Conservation (phyloP, 2,888 invertebrate genomes). For the Lordiphosa fenestrarum region DNA sequence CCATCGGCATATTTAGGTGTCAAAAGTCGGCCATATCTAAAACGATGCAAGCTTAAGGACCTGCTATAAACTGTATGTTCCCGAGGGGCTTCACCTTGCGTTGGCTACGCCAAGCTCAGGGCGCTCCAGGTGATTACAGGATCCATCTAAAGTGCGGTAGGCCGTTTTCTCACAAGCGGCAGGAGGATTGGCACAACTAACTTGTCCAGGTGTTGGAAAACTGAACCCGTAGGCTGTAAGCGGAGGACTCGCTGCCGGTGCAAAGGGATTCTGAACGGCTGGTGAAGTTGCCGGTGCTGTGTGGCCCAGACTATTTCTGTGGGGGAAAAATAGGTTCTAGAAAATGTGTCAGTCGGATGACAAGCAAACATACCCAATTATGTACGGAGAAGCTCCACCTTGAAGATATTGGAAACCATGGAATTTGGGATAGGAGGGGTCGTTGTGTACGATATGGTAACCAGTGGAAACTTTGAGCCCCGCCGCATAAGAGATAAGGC, state of each 20-base stretch:
- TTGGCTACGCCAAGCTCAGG: conserved; percentile 91
- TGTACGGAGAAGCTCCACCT: conserved; percentile 33
- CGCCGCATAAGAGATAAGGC: conserved; percentile 19
- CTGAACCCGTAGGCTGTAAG: conserved; percentile 52
- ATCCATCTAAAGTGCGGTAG: conserved; percentile 92
- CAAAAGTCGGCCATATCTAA: conserved; percentile 80
- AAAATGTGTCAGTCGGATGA: neutral
- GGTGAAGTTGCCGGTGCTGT: conserved; percentile 53
- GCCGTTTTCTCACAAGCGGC: conserved; percentile 73
- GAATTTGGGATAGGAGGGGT: conserved; percentile 40
- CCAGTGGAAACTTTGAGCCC: conserved; percentile 65
- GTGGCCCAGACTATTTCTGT: conserved; percentile 54
- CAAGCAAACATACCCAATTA: conserved; percentile 41
- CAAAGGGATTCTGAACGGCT: conserved; percentile 65
- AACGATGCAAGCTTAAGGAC: neutral
- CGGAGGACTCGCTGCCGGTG: conserved; percentile 10
- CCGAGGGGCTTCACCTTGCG: conserved; percentile 64
- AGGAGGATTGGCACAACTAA: conserved; percentile 71
- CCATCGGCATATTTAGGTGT: conserved; percentile 81
- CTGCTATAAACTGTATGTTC: conserved; percentile 56
- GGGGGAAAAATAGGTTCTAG: neutral
- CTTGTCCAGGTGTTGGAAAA: conserved; percentile 64
- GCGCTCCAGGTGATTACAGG: conserved; percentile 94
- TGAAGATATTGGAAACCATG: conserved; percentile 55
- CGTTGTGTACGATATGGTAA: conserved; percentile 72